Base-by-base conservation (phyloP, 2,113 vertebrate genomes). In the Leucoraja erinaceus region DNA sequence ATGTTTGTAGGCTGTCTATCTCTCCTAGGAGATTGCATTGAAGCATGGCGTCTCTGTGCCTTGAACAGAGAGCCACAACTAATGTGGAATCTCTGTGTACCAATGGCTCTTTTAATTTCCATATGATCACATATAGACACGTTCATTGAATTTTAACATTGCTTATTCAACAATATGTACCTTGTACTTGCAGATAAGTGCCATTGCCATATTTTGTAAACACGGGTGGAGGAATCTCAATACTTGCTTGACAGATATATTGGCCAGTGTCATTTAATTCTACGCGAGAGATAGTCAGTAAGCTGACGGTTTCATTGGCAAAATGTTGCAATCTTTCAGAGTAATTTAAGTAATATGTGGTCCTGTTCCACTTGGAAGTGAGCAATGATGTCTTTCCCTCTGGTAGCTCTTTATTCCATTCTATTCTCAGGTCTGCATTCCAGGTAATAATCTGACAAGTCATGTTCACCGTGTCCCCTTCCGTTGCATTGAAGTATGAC, bases 141-240 rank as follows among this genome's bases (percentile, higher is more conserved):
- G 14, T 31, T 33, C 10, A 10, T 77, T 77, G 59, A 63, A 88
- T 66, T 61, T 31, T 88, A 18, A 28, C 12, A 88, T 88, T n/a
- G 63, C 31, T 90, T 31, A 68, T 33, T 38, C 31, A 90, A 25
- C 10, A 72, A 54, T 25, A 91, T 91, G 72, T 95, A 96, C 96
- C 95, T 96, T 95, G 0, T 28, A 95, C 75, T 10, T 8, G 0
- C 22, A 97, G 81, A 68, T 93, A 0, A 0, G 91, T 95, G 90
- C 90, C 93, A 0, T 4, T 88, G 93, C 93, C 95, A 0, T 0
- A 0, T 0, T 0, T 0, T 0, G 0, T 0, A 0, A 0, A 0
- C 1, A 74, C 0, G 0, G 0, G 0, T 0, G 0, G 0, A 0
- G 97, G 96, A 78, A 96, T 96, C 18, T 96, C 96, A 93, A 0